These are phyloP conservation scores for Brachionichthys hirsutus DNA, from an alignment of 2,113 vertebrate genomes.

Conservation along the genomic window DNA sequence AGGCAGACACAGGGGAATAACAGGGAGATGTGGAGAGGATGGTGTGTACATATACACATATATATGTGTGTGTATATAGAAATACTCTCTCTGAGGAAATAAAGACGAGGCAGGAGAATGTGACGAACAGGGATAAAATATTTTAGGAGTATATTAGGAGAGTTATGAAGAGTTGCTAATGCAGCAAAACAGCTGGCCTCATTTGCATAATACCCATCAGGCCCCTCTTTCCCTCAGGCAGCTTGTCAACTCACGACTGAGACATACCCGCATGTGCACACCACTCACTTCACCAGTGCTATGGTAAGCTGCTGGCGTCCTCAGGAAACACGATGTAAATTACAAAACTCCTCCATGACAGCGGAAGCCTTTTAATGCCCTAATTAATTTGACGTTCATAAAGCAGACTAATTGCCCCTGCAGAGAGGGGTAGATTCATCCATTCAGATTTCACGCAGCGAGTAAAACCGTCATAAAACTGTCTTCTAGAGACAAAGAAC, in stretches of 20 bases:
- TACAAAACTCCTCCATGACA: slow-evolving; percentile 26
- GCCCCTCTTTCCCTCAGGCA: slow-evolving; percentile 58
- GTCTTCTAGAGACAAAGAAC: slow-evolving; percentile 50
- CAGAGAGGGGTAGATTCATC: slow-evolving; percentile 37
- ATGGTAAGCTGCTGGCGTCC: slow-evolving; percentile 11
- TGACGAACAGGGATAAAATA: slow-evolving; percentile 25
- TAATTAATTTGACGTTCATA: slow-evolving; percentile 58
- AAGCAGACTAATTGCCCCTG: slow-evolving; percentile 48
- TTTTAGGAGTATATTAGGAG: slow-evolving; percentile 53
- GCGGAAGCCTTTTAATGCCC: slow-evolving; percentile 43
- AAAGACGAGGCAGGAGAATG: slow-evolving; percentile 31
- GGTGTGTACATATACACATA: slow-evolving; percentile 24
- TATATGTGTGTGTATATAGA: no score
- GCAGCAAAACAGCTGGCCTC: slow-evolving; percentile 71
- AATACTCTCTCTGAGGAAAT: slow-evolving; percentile 49
- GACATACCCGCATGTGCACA: slow-evolving; percentile 28
- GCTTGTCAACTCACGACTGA: slow-evolving; percentile 60
- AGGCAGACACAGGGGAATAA: not conserved
- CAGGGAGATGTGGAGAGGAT: slow-evolving; percentile 12
- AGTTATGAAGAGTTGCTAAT: slow-evolving; percentile 55
- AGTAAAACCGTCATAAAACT: slow-evolving; percentile 57
- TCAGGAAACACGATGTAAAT: slow-evolving; percentile 15
- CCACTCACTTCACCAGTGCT: slow-evolving; percentile 19
- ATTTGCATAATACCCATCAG: slow-evolving; percentile 75
- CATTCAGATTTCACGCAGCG: slow-evolving; percentile 48